phyloP scores from a whole-genome alignment of 2,113 vertebrate species.

The Anhinga anhinga region DNA sequence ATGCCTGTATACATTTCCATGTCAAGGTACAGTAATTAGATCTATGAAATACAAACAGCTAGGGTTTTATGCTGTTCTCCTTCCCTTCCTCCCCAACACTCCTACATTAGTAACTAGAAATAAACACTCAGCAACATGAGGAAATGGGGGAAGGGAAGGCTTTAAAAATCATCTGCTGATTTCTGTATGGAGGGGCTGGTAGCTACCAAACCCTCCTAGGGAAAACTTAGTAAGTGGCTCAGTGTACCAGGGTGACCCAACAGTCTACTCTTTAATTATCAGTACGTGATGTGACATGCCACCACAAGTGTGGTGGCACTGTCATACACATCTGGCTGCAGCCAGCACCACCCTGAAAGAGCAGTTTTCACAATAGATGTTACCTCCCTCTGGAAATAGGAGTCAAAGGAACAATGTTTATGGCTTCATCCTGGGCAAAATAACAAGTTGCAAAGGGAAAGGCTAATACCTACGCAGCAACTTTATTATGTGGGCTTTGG shows the following conservation, averaged over 20 bases:
- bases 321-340: not conserved
- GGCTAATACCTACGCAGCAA: not conserved
- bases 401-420: not conserved
- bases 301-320: not conserved
- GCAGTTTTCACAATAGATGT: not conserved
- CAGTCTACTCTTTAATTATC: not conserved
- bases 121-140: not conserved
- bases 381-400: not conserved
- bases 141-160: not conserved
- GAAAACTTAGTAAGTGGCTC: not conserved
- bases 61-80: not conserved
- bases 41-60: conserved; percentile 21
- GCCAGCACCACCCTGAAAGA: not conserved
- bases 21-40: conserved; percentile 32
- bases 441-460: not conserved
- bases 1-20: not conserved
- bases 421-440: not conserved
- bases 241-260: not conserved
- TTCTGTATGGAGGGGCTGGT: not conserved
- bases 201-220: not conserved
- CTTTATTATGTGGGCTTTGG: not conserved
- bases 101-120: not conserved
- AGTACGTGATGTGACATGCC: not conserved
- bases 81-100: not conserved
- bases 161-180: not conserved